These are phyloP conservation scores for Umimayanthus kanabou DNA, from an alignment of 92 coral and sea anemone species.

Conservation along the genomic window DNA sequence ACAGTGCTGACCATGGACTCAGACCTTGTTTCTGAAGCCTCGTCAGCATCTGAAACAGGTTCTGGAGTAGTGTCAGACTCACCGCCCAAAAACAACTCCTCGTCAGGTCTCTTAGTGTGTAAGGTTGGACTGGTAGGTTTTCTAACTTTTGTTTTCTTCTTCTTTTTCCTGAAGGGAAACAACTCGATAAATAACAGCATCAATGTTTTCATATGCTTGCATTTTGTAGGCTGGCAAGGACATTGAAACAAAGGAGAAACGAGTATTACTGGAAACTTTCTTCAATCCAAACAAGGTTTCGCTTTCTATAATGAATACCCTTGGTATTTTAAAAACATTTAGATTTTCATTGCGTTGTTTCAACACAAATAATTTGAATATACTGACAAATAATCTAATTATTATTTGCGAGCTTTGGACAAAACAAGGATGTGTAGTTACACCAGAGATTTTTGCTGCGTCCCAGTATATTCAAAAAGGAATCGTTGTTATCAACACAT, in stretches of 20 bases:
- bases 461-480: background rate
- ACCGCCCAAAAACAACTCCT: slow-evolving; percentile 56
- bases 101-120: slow-evolving; percentile 30
- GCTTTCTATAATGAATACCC: background rate
- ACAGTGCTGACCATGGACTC: slow-evolving; percentile 69
- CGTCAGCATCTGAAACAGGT: slow-evolving; percentile 75
- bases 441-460: background rate
- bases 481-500: background rate
- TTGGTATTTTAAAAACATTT: background rate
- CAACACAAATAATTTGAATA: background rate
- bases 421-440: background rate
- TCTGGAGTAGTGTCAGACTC: slow-evolving; percentile 78
- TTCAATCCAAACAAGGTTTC: background rate
- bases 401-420: slow-evolving; percentile 34
- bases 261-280: background rate
- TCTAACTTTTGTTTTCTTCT: slow-evolving; percentile 3
- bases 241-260: background rate
- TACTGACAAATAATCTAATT: background rate
- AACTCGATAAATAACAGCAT: background rate
- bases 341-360: too few relatives aligned
- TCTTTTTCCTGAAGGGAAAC: slow-evolving; percentile 10
- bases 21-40: slow-evolving; percentile 52
- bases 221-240: too few relatives aligned
- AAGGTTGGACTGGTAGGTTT: background rate
- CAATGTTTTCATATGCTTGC: too few relatives aligned